These are phyloP conservation scores for Characodon lateralis DNA, from an alignment of 2,797 vertebrate genomes.

Conservation along the genomic window DNA sequence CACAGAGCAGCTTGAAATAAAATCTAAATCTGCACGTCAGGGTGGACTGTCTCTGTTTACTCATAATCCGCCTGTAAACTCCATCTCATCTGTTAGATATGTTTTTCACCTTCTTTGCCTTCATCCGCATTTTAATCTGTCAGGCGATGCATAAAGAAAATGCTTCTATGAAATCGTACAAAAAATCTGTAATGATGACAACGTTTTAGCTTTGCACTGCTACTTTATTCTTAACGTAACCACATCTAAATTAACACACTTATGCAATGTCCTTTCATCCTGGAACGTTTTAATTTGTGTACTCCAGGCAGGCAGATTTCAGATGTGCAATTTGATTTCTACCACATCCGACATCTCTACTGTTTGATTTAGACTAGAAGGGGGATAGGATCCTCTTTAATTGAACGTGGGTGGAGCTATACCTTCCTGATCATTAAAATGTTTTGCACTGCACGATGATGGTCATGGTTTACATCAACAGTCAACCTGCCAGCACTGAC, in stretches of 20 bases:
- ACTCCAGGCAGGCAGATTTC: conserved; percentile 9
- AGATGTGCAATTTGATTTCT: conserved; percentile 5
- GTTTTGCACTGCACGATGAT: conserved; percentile 68
- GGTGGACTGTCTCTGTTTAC: neutral
- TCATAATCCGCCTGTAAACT: neutral
- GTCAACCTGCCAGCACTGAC: conserved; percentile 47
- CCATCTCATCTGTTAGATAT: neutral
- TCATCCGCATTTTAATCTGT: neutral
- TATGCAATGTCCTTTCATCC: no score
- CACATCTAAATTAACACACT: neutral
- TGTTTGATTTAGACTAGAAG: conserved; percentile 1
- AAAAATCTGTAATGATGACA: no score
- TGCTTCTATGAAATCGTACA: neutral
- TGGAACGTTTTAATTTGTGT: neutral
- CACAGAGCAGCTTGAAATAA: neutral
- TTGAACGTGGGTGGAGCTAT: conserved; percentile 28
- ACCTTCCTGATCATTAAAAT: conserved; percentile 43
- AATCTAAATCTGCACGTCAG: neutral
- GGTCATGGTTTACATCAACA: conserved; percentile 64
- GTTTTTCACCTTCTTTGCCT: neutral
- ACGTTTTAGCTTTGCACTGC: neutral
- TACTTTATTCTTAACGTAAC: neutral
- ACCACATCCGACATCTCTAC: conserved; percentile 4
- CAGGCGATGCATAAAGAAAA: neutral
- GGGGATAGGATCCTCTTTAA: conserved; percentile 1